Evolutionary conservation across 2,888 invertebrate species (phyloP).

Genomic region (Helleia helle): DNA sequence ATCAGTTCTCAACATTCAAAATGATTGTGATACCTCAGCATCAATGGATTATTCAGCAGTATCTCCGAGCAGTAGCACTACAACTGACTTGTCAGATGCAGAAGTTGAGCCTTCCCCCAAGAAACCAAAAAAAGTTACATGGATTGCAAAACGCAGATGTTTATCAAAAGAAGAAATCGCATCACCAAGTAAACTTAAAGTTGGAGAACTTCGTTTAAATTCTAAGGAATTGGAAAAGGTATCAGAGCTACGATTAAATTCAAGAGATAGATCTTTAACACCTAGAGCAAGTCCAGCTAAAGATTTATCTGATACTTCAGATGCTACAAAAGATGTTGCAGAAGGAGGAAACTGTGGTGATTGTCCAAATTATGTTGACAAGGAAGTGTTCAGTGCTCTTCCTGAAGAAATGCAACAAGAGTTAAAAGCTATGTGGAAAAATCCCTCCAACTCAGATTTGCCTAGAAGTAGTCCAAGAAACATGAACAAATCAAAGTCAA

Average conservation of each 20-base stretch:
- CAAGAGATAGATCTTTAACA: conserved; percentile 57
- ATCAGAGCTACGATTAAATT: conserved; percentile 59
- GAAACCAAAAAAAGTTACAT: conserved; percentile 74
- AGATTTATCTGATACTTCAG: conserved; percentile 56
- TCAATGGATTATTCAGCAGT: conserved; percentile 66
- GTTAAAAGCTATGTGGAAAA: conserved; percentile 79
- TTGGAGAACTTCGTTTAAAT: conserved; percentile 78
- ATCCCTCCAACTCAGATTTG: conserved; percentile 54
- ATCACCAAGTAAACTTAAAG: conserved; percentile 80
- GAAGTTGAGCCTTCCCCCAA: conserved; percentile 86
- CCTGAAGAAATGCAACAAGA: conserved; percentile 83
- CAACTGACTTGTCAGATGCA: conserved; percentile 76
- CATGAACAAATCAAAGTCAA: conserved; percentile 72
- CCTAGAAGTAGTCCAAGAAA: conserved; percentile 59
- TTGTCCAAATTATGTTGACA: conserved; percentile 80
- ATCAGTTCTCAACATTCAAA: conserved; percentile 79
- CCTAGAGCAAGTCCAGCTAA: conserved; percentile 63
- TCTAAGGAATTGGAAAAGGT: conserved; percentile 76
- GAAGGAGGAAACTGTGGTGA: conserved; percentile 56
- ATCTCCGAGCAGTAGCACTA: conserved; percentile 62
- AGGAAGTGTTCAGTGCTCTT: conserved; percentile 79
- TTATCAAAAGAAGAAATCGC: conserved; percentile 70
- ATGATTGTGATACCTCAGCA: conserved; percentile 63
- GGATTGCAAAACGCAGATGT: conserved; percentile 66
- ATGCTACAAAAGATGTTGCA: conserved; percentile 50